Evolutionary conservation across 2,797 vertebrate genomes (phyloP).

Genomic region (Gastrophryne carolinensis): DNA sequence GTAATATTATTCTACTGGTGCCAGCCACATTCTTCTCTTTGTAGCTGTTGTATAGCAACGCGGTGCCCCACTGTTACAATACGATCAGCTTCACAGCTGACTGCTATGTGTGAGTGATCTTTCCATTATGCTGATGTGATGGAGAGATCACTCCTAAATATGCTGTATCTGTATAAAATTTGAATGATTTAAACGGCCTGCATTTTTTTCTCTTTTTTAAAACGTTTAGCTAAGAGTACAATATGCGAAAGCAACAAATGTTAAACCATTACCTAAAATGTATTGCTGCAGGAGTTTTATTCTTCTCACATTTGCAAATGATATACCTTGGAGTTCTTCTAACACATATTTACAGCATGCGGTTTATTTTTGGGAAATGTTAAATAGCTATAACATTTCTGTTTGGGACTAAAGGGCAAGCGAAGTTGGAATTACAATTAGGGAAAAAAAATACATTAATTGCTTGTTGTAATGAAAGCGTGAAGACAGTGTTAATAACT

Average conservation of each 20-base stretch:
- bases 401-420: background rate
- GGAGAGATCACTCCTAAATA: no score
- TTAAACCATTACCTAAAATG: background rate
- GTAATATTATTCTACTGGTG: no score
- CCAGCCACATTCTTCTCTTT: no score
- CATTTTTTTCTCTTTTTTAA: background rate
- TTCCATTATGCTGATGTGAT: no score
- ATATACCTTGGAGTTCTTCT: background rate
- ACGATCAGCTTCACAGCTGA: no score
- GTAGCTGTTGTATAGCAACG: no score
- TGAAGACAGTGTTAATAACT: background rate
- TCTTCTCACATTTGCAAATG: background rate
- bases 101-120: no score
- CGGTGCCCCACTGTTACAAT: no score
- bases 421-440: background rate
- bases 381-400: slow-evolving; percentile 1
- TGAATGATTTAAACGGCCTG: no score
- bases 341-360: slow-evolving; percentile 2
- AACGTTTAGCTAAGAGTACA: background rate
- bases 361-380: slow-evolving; percentile 3
- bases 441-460: background rate
- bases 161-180: no score
- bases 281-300: background rate
- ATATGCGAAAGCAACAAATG: background rate
- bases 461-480: background rate